Conservation (phyloP, 2,888 invertebrate species). For the Xestia sexstrigata region DNA sequence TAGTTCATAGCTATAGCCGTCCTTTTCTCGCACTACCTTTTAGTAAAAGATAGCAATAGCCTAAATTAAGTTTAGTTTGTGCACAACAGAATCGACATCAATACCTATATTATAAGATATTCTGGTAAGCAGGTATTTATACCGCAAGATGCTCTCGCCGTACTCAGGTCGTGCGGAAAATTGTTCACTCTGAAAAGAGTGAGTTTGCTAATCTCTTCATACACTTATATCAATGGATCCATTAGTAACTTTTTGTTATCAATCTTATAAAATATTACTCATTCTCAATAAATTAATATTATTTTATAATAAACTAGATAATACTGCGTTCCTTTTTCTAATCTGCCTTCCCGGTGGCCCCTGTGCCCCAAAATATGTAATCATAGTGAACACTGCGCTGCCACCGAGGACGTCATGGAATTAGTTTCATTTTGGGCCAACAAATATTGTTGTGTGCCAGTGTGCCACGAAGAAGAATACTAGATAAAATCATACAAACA, state of each 20-base stretch:
- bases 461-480: neutral
- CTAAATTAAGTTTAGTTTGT: too few relatives aligned
- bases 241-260: neutral
- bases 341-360: neutral
- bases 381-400: neutral
- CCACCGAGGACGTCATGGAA: neutral
- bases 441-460: neutral
- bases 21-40: too few relatives aligned
- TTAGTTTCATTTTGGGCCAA: neutral
- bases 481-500: neutral
- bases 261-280: neutral
- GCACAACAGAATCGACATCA: too few relatives aligned
- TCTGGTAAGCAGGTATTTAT: neutral
- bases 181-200: neutral
- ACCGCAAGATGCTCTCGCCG: neutral
- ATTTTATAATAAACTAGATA: neutral
- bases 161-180: neutral
- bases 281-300: neutral
- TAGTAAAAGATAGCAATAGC: too few relatives aligned
- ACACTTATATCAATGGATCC: neutral
- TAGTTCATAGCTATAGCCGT: too few relatives aligned
- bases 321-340: neutral
- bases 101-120: neutral
- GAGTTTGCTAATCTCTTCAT: neutral
- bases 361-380: neutral